A percentile compares a stretch with the other conserved stretches of the same genome.
Conservation (phyloP, 2,888 invertebrate species). For the Parnassius smintheus region DNA sequence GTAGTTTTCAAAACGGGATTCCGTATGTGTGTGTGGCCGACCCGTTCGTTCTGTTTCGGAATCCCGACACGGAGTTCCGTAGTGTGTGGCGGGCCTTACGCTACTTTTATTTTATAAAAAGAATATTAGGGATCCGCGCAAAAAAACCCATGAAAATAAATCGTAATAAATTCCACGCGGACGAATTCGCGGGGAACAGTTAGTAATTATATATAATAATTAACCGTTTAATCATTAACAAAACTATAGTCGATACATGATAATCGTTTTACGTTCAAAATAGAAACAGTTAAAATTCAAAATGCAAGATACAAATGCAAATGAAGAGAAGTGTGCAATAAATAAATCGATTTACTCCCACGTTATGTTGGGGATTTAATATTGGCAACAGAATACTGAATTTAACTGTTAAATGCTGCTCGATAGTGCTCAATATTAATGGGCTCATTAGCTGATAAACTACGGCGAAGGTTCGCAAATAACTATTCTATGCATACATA, state of each 20-base stretch:
- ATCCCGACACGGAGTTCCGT: no score
- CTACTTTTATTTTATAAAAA: no score
- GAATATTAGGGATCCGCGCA: no score
- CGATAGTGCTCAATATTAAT: constrained; percentile 21
- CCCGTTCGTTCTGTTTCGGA: no score
- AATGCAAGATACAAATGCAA: constrained; percentile 26
- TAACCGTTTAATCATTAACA: background rate
- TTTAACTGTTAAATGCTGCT: constrained; percentile 12
- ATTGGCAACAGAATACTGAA: constrained; percentile 3
- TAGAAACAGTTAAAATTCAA: constrained; percentile 13
- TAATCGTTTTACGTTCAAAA: constrained; percentile 14
- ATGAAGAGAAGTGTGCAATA: constrained; percentile 35
- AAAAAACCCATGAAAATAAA: no score
- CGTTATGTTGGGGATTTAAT: constrained; percentile 23
- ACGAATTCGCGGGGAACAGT: no score
- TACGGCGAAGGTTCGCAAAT: constrained; percentile 9
- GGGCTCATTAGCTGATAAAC: constrained; percentile 23
- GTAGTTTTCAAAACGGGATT: no score
- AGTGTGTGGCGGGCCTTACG: no score
- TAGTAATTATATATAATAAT: no score
- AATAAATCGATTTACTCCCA: constrained; percentile 41
- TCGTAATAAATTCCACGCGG: no score
- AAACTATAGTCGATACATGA: background rate
- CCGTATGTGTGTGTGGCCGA: no score
- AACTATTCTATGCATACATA: constrained; percentile 8